Evolutionary conservation across 2,888 invertebrate genomes (phyloP), one percentile per base, ranked within the genome.

Genomic region (Athripsodes cinereus): DNA sequence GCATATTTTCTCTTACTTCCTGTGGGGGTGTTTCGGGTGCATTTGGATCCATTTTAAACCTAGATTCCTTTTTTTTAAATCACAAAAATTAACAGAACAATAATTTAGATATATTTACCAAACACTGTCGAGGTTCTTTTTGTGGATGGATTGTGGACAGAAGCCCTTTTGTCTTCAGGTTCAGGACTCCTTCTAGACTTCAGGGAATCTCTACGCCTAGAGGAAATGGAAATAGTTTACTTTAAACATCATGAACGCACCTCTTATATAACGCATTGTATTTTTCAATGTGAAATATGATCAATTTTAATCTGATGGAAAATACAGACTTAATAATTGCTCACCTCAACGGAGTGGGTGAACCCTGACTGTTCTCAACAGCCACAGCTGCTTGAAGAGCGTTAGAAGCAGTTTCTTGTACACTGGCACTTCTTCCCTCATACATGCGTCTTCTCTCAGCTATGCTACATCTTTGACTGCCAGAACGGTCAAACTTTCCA

Each of bases 111-210:
- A 40, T 40, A 65, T 70, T 74, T 70, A 85, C 90, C 91, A 69
- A 92, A 92, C 1, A 92, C 92, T 11, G 92, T 92, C 0, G 91
- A 92, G 0, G 90, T 92, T 66, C 92, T 79, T 68, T 92, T 92
- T 0, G 90, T 88, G 1, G 87, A 83, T 2, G 87, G 84, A 8
- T 78, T 81, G 20, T 76, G 74, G 0, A 82, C 79, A 0, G 82
- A 80, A 1, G 77, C 70, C 16, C 75, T 73, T 65, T 76, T 76
- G 57, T 82, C 73, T 44, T 81, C 81, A 0, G 79, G 74, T 16
- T 81, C 82, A 1, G 80, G 82, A 61, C 84, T 86, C 68, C 80
- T 81, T 52, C 80, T 75, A 0, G 81, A 80, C 66, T 87, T 87
- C 62, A 87, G 74, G 0, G 86, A 86, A 68, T 89, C 89, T 57